Percentiles rank a stretch among this genome's conserved stretches.
Evolutionary conservation across 2,113 vertebrate species (phyloP).

Genomic region (Cyanoderma ruficeps): DNA sequence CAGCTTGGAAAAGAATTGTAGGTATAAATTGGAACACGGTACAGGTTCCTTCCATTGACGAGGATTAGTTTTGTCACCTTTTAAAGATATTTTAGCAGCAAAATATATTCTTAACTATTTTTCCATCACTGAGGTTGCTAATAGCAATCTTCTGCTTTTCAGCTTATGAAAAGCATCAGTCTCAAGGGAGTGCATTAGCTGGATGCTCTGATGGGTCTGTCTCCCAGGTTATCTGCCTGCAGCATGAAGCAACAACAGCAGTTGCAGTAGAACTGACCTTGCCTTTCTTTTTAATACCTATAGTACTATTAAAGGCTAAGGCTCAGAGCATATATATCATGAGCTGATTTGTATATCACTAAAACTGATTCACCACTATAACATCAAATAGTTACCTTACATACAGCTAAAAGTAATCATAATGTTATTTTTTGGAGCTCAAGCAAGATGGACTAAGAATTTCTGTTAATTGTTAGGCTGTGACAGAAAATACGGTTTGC

Average conservation of each 20-base stretch:
- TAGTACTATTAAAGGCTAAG: constrained; percentile 72
- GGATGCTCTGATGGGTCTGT: constrained; percentile 27
- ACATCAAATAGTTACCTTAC: constrained; percentile 70
- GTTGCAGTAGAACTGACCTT: constrained; percentile 51
- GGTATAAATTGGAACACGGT: neutral
- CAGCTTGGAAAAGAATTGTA: neutral
- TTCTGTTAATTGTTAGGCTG: constrained; percentile 69
- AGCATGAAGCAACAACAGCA: constrained; percentile 6
- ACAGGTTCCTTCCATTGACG: neutral
- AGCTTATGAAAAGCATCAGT: constrained; percentile 43
- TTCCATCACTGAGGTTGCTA: constrained; percentile 49
- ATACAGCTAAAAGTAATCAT: constrained; percentile 73
- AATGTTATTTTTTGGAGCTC: constrained; percentile 55
- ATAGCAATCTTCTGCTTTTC: constrained; percentile 70
- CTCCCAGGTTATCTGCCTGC: constrained; percentile 27
- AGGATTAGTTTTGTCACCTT: neutral
- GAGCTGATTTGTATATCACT: constrained; percentile 33
- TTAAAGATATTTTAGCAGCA: neutral
- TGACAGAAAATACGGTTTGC: constrained; percentile 60
- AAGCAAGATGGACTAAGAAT: constrained; percentile 64
- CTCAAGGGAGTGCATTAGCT: constrained; percentile 79
- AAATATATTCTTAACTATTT: constrained; percentile 2
- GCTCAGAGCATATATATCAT: constrained; percentile 40
- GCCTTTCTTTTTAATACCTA: constrained; percentile 64
- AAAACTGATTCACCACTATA: constrained; percentile 64